Conservation (phyloP, 2,888 invertebrate genomes). For the Leptogaster cylindrica region DNA sequence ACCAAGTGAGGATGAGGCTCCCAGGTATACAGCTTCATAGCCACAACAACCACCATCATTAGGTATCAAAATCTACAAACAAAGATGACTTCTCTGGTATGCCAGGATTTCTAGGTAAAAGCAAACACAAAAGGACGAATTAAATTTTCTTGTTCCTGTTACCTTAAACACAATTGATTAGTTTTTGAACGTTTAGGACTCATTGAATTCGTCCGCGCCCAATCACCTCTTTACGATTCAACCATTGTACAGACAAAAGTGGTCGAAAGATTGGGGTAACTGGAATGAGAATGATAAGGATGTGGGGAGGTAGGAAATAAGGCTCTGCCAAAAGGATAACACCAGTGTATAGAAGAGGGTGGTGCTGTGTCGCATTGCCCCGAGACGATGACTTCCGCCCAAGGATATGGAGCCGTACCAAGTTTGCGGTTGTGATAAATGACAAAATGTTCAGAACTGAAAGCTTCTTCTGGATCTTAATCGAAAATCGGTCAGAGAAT, state of each 20-base stretch:
- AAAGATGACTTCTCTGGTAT: conserved; percentile 20
- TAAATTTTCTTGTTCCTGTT: conserved; percentile 11
- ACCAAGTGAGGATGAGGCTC: background rate
- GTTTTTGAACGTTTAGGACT: conserved; percentile 20
- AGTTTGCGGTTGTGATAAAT: conserved; percentile 38
- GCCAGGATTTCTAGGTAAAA: conserved; percentile 20
- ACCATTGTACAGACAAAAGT: too few species aligned
- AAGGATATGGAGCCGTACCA: background rate
- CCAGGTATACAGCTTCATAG: background rate
- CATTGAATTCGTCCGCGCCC: conserved; percentile 11
- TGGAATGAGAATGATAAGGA: too few species aligned
- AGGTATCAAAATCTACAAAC: conserved; percentile 37
- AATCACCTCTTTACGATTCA: conserved; percentile 19
- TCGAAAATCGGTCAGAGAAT: conserved; percentile 38
- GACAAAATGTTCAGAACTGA: conserved; percentile 34
- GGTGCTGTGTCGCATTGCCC: conserved; percentile 24
- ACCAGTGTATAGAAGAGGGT: background rate
- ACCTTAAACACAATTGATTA: conserved; percentile 28
- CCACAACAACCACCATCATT: conserved; percentile 17
- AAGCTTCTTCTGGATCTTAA: conserved; percentile 37
- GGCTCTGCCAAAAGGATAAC: too few species aligned
- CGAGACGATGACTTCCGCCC: conserved; percentile 1
- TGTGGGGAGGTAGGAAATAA: too few species aligned
- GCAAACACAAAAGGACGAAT: conserved; percentile 33
- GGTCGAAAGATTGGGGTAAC: too few species aligned